Base-by-base conservation (phyloP, 1,140 invertebrate genomes). In the Lordiphosa stackelbergi region DNA sequence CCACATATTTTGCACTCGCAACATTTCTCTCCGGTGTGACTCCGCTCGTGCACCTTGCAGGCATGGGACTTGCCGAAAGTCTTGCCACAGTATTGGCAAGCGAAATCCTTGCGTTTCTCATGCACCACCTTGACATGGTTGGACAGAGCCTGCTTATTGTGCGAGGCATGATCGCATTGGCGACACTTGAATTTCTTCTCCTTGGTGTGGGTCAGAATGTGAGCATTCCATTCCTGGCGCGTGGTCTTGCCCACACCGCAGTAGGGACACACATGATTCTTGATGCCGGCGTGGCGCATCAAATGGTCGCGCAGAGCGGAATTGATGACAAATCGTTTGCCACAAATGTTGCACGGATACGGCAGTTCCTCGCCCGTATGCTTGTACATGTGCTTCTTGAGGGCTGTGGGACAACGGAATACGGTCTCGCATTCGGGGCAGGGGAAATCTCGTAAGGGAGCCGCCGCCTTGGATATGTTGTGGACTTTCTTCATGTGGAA, bases 301-400 rank as follows among this genome's bases (percentile, higher is more conserved):
- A 87, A 53, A 68, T 87, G 85, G 42, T 87, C 81, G 10, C 84
- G 64, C 1, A 87, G 69, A 0, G 71, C 77, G 24, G 77, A 79
- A 42, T 87, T 85, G 7, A 83, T 85, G 31, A 72, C 69, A 63
- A 86, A 87, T 2, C 79, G 73, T 58, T 87, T 86, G 52, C 89
- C 89, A 68, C 90, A 91, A 6, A 90, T 90, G 41, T 90, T 90
- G 61, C 90, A 91, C 3, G 90, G 88, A 46, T 89, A 90, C 0
- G 90, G 90, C 49, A 90, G 88, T 69, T 90, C 89, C 12, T 90
- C 89, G 4, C 90, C 90, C 35, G 78, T 83, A 55, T 91, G 90
- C 13, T 90, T 90, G 31, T 90, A 90, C 55, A 90, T 90, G 53
- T 91, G 90, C 51, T 90, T 87, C 37, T 87, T 87, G 5, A 87